Evolutionary conservation across 2,113 vertebrate species (phyloP).

Genomic region (Euleptes europaea): DNA sequence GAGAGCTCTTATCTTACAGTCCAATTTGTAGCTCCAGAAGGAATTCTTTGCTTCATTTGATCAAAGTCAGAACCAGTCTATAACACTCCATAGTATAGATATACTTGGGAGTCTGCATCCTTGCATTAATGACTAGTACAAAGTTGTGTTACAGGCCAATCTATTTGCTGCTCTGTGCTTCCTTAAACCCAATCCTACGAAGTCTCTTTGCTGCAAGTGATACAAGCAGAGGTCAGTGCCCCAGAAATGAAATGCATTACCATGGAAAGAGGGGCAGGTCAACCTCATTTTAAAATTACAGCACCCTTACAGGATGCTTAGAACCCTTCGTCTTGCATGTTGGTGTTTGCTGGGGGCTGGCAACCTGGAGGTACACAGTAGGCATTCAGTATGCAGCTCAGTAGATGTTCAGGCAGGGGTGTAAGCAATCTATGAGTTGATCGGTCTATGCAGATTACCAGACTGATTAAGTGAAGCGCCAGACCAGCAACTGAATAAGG

Average conservation of each 20-base stretch:
- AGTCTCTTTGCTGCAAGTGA: background rate
- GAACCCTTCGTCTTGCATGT: no score
- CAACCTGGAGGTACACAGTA: no score
- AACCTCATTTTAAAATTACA: background rate
- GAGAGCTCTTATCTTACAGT: conserved; percentile 62
- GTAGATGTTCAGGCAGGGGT: background rate
- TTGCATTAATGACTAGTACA: background rate
- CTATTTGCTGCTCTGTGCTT: background rate
- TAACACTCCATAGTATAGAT: background rate
- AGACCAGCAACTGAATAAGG: background rate
- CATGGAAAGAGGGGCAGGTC: background rate
- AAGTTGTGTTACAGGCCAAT: conserved; percentile 16
- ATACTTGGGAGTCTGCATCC: background rate
- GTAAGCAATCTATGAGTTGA: background rate
- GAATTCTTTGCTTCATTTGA: conserved; percentile 21
- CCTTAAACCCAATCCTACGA: background rate
- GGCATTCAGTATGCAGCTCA: no score
- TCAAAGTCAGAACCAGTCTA: conserved; percentile 56
- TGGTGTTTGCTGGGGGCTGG: no score
- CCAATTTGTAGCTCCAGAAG: conserved; percentile 60
- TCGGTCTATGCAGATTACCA: no score
- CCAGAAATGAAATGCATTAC: background rate
- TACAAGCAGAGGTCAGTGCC: background rate
- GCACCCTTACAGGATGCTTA: background rate
- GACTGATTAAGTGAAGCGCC: background rate